Base-by-base conservation (phyloP, 2,797 vertebrate genomes). In the Ambastaia sidthimunki region DNA sequence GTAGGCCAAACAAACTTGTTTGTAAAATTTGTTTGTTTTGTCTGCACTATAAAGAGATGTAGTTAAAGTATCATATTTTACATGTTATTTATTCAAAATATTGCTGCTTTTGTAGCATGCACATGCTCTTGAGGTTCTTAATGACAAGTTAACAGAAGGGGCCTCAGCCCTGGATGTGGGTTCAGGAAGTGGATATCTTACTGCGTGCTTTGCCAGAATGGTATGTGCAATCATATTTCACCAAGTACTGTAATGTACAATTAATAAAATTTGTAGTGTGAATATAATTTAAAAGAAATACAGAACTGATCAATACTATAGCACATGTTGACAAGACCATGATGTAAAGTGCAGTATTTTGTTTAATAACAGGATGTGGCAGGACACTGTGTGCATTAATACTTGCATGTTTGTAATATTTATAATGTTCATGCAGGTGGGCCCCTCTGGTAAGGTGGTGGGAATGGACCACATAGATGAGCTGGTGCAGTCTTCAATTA, bases 181-280 rank as follows among this genome's bases (percentile, higher is more conserved):
- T 0, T 97, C 96, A 63, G 96, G 96, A 50, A 98, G 96, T 2
- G 96, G 96, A 41, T 98, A 96, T 82, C 95, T 98, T 48, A 96
- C 96, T 0, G 94, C 94, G 3, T 98, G 96, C 89, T 96, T 98
- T 74, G 95, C 96, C 73, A 93, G 95, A 86, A 96, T 98, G 96
- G 96, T 97, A 80, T 89, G 90, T 78, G 16, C 9, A 18, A 18
- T 34, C 12, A 15, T 76, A n/a, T 57, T 52, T 74, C 21, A 74
- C 12, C 12, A 50, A 31, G 25, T 50, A 9, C 60, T 31, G 15
- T 2, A 10, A 1, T 9, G 37, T 41, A 7, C 7, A 41, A 41
- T 41, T 41, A 41, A 9, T 41, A 41, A 2, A 9, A 41, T 41
- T 9, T 41, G 48, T 50, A 50, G 48, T 16, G 48, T 15, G 15